Conservation (phyloP, 2,888 invertebrate species). For the Leptothorax acervorum region DNA sequence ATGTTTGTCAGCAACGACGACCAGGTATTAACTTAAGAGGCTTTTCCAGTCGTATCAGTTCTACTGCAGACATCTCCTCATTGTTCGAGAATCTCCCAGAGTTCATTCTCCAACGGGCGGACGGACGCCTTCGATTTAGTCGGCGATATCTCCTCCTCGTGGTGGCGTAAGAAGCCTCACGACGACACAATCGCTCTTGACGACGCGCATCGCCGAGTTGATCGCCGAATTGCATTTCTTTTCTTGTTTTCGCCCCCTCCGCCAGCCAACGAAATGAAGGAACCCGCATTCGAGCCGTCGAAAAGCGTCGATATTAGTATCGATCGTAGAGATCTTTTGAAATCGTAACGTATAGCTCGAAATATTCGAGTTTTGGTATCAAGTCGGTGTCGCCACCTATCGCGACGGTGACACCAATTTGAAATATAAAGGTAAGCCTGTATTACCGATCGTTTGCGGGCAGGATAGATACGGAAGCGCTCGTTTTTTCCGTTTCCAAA, state of each 20-base stretch:
- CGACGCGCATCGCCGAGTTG: not conserved
- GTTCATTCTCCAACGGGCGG: conserved; percentile 38
- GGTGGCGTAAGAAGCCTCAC: not conserved
- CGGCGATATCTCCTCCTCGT: conserved; percentile 8
- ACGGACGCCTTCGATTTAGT: not conserved
- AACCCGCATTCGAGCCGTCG: not conserved
- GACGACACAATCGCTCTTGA: conserved; percentile 11
- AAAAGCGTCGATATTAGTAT: conserved; percentile 33
- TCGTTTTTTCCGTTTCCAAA: not conserved
- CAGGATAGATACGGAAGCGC: not conserved
- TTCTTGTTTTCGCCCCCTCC: not conserved
- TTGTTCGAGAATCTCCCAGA: conserved; percentile 49
- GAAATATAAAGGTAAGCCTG: not conserved
- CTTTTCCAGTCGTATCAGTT: conserved; percentile 60
- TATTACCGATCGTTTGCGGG: conserved; percentile 27
- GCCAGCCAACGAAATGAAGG: not conserved
- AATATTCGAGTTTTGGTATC: not conserved
- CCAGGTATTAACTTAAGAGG: conserved; percentile 62
- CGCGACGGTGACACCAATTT: not conserved
- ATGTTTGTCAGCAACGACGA: conserved; percentile 57
- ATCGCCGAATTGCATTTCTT: conserved; percentile 23
- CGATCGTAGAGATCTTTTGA: conserved; percentile 33
- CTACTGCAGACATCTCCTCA: conserved; percentile 44
- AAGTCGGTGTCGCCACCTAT: conserved; percentile 34
- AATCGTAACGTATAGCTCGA: conserved; percentile 23